Evolutionary conservation across 2,888 invertebrate species (phyloP), one percentile per base, ranked within the genome.

Genomic region (Tetragonula carbonaria): DNA sequence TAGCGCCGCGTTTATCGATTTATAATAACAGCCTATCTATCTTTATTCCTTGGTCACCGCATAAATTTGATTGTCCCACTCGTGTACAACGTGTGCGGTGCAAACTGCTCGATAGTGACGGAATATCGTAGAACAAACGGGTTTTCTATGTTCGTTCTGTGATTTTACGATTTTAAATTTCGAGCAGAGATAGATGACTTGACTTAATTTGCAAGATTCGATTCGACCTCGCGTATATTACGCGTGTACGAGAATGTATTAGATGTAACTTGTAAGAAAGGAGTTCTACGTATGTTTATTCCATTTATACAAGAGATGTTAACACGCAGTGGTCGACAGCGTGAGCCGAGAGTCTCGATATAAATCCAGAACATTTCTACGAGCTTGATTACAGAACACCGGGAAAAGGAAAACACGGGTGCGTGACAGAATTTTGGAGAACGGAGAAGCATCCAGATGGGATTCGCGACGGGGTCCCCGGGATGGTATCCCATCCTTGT

Each of bases 1-100:
- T 51, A 21, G 51, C 67, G 65, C 63, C 45, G 33, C 68, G 63
- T 45, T 38, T 67, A 81, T 76, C 75, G 75, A 76, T 81, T 72
- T 57, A 50, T 62, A 80, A 75, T 82, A 62, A 67, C 55, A 62
- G 16, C 53, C 57, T 2, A 8, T 50, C 55, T 57, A 23, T 38
- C 28, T 28, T n/a, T 57, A 38, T 51, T 50, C 14, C 53, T 67
- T 6, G 38, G 4, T 57, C 57, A 63, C 28, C 16, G 21, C 38
- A n/a, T 23, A 6, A 5, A 28, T 13, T 28, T 16, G 59, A 16
- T 67, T 33, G 55, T 50, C 50, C 18, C 28, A 13, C 14, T 53
- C 16, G 1, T 38, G 53, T 45, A 45, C 45, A 45, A 3, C 62
- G 23, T 11, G 23, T 5, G 21, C 33, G 21, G 18, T 13, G 4